phyloP scores from a whole-genome alignment of 2,113 vertebrate species.

The Hippocampus barbouri region DNA sequence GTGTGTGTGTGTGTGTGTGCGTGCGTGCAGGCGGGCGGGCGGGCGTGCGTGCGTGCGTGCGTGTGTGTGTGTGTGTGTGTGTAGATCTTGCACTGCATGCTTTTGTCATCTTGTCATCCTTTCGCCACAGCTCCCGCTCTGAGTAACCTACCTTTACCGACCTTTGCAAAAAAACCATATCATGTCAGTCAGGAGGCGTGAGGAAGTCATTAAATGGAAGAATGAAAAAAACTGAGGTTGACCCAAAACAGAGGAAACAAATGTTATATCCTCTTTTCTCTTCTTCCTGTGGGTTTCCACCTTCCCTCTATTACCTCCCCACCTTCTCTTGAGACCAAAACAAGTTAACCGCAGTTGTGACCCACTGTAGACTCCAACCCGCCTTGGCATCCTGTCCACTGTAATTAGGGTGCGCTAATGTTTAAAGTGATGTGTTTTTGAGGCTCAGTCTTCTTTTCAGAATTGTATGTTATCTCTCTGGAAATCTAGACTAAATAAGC shows the following conservation, averaged over 20 bases:
- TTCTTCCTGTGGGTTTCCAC: slow-evolving; percentile 16
- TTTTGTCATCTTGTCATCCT: slow-evolving; percentile 24
- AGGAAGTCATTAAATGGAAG: background rate
- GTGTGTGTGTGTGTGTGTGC: too few species aligned
- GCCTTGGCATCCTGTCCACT: slow-evolving; percentile 37
- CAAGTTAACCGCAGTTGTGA: slow-evolving; percentile 42
- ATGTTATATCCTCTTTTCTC: slow-evolving; percentile 11
- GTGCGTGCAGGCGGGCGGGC: too few species aligned
- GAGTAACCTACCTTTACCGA: slow-evolving; percentile 15
- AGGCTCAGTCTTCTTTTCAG: slow-evolving; percentile 56
- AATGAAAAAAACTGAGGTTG: slow-evolving; percentile 6
- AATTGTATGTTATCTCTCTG: slow-evolving; percentile 54
- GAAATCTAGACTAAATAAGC: slow-evolving; percentile 41
- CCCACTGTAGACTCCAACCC: slow-evolving; percentile 44
- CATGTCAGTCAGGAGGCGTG: background rate
- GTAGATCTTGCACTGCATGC: slow-evolving; percentile 9
- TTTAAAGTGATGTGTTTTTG: slow-evolving; percentile 59
- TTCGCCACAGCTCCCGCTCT: slow-evolving; percentile 5
- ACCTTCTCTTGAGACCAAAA: slow-evolving; percentile 26
- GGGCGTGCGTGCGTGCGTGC: too few species aligned
- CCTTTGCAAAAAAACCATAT: slow-evolving; percentile 11
- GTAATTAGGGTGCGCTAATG: slow-evolving; percentile 57
- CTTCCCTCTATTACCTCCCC: slow-evolving; percentile 12
- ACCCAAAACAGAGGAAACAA: slow-evolving; percentile 6
- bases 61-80: background rate